Base-by-base conservation (phyloP, 1,140 invertebrate genomes). In the Stegodyphus dumicola region DNA sequence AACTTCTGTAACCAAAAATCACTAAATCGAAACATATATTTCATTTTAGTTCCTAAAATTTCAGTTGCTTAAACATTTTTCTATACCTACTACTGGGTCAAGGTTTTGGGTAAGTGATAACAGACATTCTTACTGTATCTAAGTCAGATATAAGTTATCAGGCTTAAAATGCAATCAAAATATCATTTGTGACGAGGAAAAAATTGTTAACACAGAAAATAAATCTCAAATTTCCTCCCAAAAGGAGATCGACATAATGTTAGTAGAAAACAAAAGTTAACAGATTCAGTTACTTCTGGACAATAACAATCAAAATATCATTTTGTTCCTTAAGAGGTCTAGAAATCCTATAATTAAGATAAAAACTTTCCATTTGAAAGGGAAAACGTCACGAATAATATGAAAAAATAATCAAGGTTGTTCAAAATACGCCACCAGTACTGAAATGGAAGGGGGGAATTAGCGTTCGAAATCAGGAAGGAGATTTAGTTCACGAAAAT, bases 401-500 rank as follows among this genome's bases (percentile, higher is more conserved):
- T 64, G 73, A 71, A 75, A 83, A 83, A 60, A 3, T 33, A 83
- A 33, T 53, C 70, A 83, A 83, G 80, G 80, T 75, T 48, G 71
- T 18, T 69, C n/a, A 78, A 17, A 69, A 18, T 49, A 52, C n/a
- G n/a, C 7, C 49, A 10, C 69, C 7, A 60, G 33, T 77, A 77
- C 33, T 69, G 77, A 56, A 52, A 54, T 73, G 9, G 5, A 60
- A 60, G 56, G 53, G 78, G 51, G 51, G 70, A 75, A 83, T 74
- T 74, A 54, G 66, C 79, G 66, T 74, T 83, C 74, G 13, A 52
- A 53, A 6, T 73, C 48, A 75, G 48, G 75, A 78, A 65, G 33
- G 71, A 83, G 80, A 83, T 83, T 83, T 83, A 65, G 80, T 73
- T 75, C 80, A 75, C n/a, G 80, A 83, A n/a, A n/a, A 54, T 75